Evolutionary conservation across 2,797 vertebrate species (phyloP).

Genomic region (Tamandua tetradactyla): DNA sequence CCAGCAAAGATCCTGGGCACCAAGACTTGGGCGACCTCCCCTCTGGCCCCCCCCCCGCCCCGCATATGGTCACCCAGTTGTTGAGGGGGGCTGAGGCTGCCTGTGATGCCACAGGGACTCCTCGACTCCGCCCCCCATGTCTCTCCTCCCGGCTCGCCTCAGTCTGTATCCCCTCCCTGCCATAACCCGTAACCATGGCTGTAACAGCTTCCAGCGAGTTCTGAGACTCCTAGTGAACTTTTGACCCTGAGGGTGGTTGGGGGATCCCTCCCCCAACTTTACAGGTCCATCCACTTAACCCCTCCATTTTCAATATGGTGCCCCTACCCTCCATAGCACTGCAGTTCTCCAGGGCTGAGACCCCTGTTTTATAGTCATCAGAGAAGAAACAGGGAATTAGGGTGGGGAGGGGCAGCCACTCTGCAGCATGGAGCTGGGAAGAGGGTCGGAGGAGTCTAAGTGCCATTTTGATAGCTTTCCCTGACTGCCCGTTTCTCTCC

Average conservation of each 20-base stretch:
- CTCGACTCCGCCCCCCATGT: background rate
- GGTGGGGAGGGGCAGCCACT: accelerated
- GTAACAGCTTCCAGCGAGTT: background rate
- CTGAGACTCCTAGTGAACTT: background rate
- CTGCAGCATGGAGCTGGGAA: background rate
- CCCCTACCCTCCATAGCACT: accelerated
- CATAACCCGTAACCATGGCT: background rate
- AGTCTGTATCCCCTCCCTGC: background rate
- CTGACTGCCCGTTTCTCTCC: background rate
- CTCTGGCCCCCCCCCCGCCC: too few species aligned
- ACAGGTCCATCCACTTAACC: background rate
- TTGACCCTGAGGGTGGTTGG: background rate
- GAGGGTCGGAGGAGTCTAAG: too few species aligned
- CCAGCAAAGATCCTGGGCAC: background rate
- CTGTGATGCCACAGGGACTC: background rate
- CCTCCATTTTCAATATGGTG: too few species aligned
- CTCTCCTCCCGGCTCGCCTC: background rate
- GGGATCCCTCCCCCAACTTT: background rate
- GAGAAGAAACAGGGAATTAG: background rate
- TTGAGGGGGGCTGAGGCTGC: background rate
- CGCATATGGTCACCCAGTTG: too few species aligned
- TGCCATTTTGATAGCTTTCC: background rate
- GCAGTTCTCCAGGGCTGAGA: background rate
- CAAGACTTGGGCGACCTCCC: background rate
- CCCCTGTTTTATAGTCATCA: background rate